Evolutionary conservation across 2,113 vertebrate genomes (phyloP).

Genomic region (Scophthalmus maximus): DNA sequence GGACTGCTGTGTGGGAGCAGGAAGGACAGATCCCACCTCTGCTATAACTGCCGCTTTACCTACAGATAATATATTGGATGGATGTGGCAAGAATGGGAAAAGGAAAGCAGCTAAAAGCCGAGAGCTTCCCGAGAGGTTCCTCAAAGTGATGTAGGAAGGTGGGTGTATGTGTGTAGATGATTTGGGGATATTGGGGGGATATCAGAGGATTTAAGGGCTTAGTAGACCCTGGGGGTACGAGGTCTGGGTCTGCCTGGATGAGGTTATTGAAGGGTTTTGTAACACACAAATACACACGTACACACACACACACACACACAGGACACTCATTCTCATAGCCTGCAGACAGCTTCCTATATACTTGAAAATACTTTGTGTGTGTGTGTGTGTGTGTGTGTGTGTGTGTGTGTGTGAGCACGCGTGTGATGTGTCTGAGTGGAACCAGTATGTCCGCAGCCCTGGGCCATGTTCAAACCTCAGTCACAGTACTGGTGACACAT

Average conservation of each 20-base stretch:
- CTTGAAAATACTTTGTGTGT: conserved; percentile 32
- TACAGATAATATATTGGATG: conserved; percentile 56
- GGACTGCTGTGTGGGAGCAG: conserved; percentile 50
- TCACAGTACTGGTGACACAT: conserved; percentile 68
- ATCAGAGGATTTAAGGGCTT: conserved; percentile 68
- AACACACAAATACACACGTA: conserved; percentile 24
- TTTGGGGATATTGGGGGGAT: conserved; percentile 71
- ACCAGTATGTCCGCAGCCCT: conserved; percentile 53
- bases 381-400: conserved; percentile 30
- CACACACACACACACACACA: conserved; percentile 15
- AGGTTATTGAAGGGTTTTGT: conserved; percentile 61
- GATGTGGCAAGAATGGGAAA: conserved; percentile 55
- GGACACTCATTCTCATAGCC: conserved; percentile 39
- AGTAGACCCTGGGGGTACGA: conserved; percentile 67
- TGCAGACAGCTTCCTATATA: conserved; percentile 43
- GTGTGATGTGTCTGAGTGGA: conserved; percentile 60
- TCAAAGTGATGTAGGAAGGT: conserved; percentile 62
- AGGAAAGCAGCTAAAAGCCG: conserved; percentile 62
- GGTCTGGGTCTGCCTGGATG: conserved; percentile 59
- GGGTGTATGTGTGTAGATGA: conserved; percentile 50
- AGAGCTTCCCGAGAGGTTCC: conserved; percentile 65
- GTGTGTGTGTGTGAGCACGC: conserved; percentile 29
- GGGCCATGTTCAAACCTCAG: conserved; percentile 72
- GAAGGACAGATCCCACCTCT: conserved; percentile 52
- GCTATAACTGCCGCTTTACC: conserved; percentile 47